Evolutionary conservation across 2,113 vertebrate species (phyloP).

Genomic region (Thinocorus orbignyianus): DNA sequence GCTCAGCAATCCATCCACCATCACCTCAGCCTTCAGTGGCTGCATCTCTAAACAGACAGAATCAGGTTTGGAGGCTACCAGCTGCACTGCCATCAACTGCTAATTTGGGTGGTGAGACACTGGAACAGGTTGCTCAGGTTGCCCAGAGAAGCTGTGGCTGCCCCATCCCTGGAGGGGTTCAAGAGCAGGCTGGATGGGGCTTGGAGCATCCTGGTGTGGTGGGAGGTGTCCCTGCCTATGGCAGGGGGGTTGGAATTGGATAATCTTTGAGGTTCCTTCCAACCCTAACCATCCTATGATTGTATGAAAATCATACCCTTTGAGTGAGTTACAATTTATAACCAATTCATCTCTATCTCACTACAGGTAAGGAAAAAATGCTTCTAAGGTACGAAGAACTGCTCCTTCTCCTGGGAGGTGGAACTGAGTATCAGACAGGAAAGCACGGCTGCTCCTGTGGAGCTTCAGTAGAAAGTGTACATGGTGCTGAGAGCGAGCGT

Average conservation of each 20-base stretch:
- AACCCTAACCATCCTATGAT: too few species aligned
- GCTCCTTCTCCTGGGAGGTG: not conserved
- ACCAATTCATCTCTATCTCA: not conserved
- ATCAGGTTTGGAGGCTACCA: not conserved
- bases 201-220: too few species aligned
- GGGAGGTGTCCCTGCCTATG: too few species aligned
- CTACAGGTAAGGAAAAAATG: not conserved
- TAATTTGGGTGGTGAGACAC: not conserved
- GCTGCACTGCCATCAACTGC: not conserved
- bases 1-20: not conserved
- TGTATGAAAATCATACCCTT: not conserved
- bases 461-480: not conserved
- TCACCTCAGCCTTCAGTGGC: not conserved
- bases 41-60: not conserved
- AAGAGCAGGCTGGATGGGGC: too few species aligned
- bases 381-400: not conserved
- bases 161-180: too few species aligned
- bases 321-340: not conserved
- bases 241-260: too few species aligned
- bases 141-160: too few species aligned
- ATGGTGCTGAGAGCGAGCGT: not conserved
- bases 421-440: not conserved
- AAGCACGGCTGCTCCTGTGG: not conserved
- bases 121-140: too few species aligned
- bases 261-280: too few species aligned